phyloP scores from a whole-genome alignment of 2,797 vertebrate species.

The Cynopterus sphinx region DNA sequence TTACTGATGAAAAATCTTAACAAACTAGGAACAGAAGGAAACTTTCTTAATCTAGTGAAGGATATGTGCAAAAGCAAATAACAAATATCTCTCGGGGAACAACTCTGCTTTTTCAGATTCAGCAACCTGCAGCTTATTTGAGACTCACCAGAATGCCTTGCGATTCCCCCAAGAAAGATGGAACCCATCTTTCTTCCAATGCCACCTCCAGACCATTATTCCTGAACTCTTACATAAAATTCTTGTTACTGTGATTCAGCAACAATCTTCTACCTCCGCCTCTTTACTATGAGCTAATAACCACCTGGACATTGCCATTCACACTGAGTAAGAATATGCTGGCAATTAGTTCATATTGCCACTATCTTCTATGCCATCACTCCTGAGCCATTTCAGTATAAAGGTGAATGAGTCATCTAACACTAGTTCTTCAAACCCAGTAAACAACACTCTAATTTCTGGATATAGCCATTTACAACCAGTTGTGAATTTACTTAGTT shows the following conservation, averaged over 20 bases:
- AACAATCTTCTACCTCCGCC: not conserved
- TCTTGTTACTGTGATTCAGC: not conserved
- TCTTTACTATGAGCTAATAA: not conserved
- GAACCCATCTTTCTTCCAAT: not conserved
- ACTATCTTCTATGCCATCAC: not conserved
- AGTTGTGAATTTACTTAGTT: slow-evolving; percentile 48
- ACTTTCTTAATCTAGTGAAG: not conserved
- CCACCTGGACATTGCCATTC: not conserved
- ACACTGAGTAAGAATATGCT: not conserved
- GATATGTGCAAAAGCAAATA: not conserved
- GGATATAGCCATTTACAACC: not conserved
- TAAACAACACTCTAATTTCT: not conserved
- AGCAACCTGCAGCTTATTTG: not conserved
- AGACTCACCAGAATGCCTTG: not conserved
- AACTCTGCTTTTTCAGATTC: not conserved
- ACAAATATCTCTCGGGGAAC: not conserved
- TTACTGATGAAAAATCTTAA: not conserved
- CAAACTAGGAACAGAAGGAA: not conserved
- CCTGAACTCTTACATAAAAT: not conserved
- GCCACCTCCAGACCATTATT: not conserved
- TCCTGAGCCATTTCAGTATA: not conserved
- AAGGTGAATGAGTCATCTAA: not conserved
- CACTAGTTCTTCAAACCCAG: slow-evolving; percentile 1
- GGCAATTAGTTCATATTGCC: not conserved
- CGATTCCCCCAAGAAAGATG: not conserved